phyloP scores from a whole-genome alignment of 2,888 invertebrate genomes.

The Saturnia pavonia region DNA sequence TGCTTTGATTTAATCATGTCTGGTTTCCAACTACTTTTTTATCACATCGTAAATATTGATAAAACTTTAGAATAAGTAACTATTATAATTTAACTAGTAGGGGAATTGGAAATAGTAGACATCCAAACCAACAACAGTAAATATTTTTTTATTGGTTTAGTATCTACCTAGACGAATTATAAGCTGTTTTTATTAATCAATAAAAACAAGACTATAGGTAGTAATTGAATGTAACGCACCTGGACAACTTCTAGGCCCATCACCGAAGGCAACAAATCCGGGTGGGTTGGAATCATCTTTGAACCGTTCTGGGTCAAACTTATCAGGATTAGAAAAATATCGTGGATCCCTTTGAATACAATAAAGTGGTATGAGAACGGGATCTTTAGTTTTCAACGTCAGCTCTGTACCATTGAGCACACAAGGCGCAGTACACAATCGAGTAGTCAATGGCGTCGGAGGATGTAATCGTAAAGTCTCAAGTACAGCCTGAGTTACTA shows the following conservation, averaged over 20 bases:
- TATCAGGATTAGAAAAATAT: slow-evolving; percentile 67
- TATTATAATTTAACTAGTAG: neutral
- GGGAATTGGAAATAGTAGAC: neutral
- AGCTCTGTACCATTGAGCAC: slow-evolving; percentile 57
- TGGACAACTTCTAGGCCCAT: slow-evolving; percentile 73
- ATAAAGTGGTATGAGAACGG: slow-evolving; percentile 66
- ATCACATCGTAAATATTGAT: neutral
- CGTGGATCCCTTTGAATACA: slow-evolving; percentile 68
- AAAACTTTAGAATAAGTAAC: neutral
- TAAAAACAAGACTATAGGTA: neutral
- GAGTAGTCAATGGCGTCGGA: slow-evolving; percentile 69
- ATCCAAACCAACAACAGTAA: neutral
- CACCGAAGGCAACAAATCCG: slow-evolving; percentile 70
- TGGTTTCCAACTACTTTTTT: neutral
- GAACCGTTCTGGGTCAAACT: slow-evolving; percentile 70
- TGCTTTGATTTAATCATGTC: neutral
- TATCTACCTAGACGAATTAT: neutral
- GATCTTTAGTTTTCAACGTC: slow-evolving; percentile 57
- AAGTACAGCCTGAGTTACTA: slow-evolving; percentile 54
- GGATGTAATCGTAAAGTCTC: slow-evolving; percentile 72
- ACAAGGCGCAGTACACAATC: slow-evolving; percentile 67
- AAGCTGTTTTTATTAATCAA: neutral
- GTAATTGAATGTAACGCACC: slow-evolving; percentile 49
- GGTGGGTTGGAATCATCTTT: slow-evolving; percentile 57
- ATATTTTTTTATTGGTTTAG: neutral